Conservation (phyloP, 2,113 vertebrate genomes). For the Aspiorhynchus laticeps region DNA sequence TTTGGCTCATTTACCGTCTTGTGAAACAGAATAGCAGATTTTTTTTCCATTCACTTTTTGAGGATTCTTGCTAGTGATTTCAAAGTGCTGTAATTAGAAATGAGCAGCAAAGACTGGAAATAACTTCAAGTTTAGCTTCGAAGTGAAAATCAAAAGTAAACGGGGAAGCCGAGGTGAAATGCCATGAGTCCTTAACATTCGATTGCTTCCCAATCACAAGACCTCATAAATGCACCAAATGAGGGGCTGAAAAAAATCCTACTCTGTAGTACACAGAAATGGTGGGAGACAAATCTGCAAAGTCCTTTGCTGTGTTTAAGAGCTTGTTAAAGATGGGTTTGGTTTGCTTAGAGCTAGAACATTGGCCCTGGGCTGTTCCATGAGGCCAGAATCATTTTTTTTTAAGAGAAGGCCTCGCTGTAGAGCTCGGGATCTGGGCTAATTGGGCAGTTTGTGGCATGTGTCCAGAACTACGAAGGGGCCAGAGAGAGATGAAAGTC, state of each 20-base stretch:
- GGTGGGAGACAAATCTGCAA: constrained; percentile 40
- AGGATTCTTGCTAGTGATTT: constrained; percentile 25
- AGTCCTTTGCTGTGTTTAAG: constrained; percentile 8
- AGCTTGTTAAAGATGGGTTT: constrained; percentile 47
- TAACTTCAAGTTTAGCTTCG: neutral
- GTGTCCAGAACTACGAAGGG: constrained; percentile 45
- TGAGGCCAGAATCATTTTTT: constrained; percentile 32
- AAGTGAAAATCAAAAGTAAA: constrained; percentile 4
- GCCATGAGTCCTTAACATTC: constrained; percentile 2
- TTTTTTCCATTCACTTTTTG: neutral
- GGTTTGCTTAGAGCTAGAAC: constrained; percentile 48
- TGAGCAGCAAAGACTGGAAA: neutral
- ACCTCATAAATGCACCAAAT: constrained; percentile 29
- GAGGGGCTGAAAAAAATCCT: neutral
- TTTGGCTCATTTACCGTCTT: constrained; percentile 14
- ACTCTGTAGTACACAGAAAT: constrained; percentile 7
- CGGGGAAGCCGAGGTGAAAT: constrained; percentile 5
- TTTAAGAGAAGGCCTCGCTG: constrained; percentile 46
- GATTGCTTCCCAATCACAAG: constrained; percentile 32
- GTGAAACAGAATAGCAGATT: constrained; percentile 27
- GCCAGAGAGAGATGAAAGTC: constrained; percentile 50
- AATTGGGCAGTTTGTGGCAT: constrained; percentile 58
- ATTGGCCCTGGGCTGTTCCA: constrained; percentile 37
- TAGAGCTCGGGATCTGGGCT: constrained; percentile 46
- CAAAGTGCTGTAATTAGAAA: constrained; percentile 35